A percentile compares a stretch with the other conserved stretches of the same genome.
phyloP scores from a whole-genome alignment of 92 coral and sea anemone genomes.

The Actinernus sp. region DNA sequence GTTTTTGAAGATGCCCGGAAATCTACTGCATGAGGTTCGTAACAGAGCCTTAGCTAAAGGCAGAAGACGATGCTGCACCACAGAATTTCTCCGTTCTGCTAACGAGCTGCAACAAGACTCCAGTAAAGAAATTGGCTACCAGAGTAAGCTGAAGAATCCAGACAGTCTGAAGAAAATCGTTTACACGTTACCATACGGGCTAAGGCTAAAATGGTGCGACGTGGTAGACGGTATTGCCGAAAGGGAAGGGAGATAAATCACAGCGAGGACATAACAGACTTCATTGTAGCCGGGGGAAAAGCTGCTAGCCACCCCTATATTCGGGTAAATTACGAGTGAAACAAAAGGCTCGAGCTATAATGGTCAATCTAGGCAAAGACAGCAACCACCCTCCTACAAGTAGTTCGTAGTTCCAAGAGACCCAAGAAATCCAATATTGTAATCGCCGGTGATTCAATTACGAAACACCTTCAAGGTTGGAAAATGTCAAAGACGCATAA shows the following conservation, averaged over 20 bases:
- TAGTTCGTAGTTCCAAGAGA: too few relatives aligned
- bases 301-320: background rate
- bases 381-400: background rate
- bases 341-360: background rate
- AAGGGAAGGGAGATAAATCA: conserved; percentile 18
- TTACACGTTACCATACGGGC: conserved; percentile 31
- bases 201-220: conserved; percentile 53
- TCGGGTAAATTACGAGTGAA: background rate
- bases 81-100: conserved; percentile 10
- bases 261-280: conserved; percentile 17
- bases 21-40: conserved; percentile 31
- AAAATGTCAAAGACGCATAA: too few relatives aligned
- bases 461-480: too few relatives aligned
- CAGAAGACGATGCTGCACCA: conserved; percentile 37
- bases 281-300: background rate
- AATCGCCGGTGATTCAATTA: too few relatives aligned
- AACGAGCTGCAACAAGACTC: conserved; percentile 44
- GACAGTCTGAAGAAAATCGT: conserved; percentile 53
- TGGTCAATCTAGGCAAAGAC: background rate
- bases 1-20: too few relatives aligned
- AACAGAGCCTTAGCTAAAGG: conserved; percentile 22
- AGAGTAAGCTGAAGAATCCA: conserved; percentile 43
- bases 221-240: conserved; percentile 52
- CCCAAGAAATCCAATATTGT: too few relatives aligned
- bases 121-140: conserved; percentile 58